Conservation (phyloP, 2,797 vertebrate species). For the Pterois miles region DNA sequence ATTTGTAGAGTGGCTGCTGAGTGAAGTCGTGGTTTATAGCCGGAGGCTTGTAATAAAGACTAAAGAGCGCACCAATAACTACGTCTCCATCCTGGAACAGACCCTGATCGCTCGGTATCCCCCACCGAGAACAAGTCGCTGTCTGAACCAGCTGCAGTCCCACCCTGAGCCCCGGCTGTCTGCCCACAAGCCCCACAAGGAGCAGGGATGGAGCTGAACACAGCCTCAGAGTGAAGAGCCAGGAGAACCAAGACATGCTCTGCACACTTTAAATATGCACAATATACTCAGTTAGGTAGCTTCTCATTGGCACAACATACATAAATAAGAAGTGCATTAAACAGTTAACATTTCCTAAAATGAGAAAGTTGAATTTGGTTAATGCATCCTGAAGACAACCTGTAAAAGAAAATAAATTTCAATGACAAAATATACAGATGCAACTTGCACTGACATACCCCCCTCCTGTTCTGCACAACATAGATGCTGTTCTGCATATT, state of each 20-base stretch:
- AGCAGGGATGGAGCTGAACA: constrained; percentile 44
- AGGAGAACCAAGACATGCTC: constrained; percentile 49
- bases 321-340: neutral
- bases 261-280: neutral
- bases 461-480: neutral
- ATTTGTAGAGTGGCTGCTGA: constrained; percentile 42
- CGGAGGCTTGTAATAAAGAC: constrained; percentile 64
- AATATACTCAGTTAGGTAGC: neutral
- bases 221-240: constrained; percentile 38
- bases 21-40: constrained; percentile 61
- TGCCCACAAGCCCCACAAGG: constrained; percentile 52
- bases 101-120: constrained; percentile 36
- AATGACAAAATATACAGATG: neutral
- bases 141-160: constrained; percentile 49
- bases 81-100: constrained; percentile 82
- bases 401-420: neutral
- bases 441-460: neutral
- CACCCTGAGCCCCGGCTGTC: constrained; percentile 48
- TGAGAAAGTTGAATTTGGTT: neutral
- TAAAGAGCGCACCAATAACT: constrained; percentile 81
- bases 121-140: constrained; percentile 63
- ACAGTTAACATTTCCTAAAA: neutral
- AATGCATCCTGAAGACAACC: neutral
- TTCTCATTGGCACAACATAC: neutral
- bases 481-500: constrained; percentile 28